A percentile compares a stretch with the other conserved stretches of the same genome.
Evolutionary conservation across 2,888 invertebrate species (phyloP).

Genomic region (Caenorhabditis imperialis): DNA sequence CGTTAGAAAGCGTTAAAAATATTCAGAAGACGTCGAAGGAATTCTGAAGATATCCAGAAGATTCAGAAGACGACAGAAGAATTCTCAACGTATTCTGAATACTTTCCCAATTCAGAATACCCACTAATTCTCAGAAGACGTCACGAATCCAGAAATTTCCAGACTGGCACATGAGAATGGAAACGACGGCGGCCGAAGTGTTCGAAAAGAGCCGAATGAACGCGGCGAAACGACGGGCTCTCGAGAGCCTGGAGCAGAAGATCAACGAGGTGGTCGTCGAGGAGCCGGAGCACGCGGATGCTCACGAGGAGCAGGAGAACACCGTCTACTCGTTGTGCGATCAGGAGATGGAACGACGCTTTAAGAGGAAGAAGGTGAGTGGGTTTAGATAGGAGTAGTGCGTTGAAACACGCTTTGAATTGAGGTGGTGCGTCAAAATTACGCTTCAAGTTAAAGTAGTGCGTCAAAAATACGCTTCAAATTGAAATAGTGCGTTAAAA

Average conservation of each 20-base stretch:
- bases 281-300: neutral
- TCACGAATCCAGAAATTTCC: slow-evolving; percentile 3
- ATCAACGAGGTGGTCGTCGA: slow-evolving; percentile 26
- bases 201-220: slow-evolving; percentile 18
- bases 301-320: neutral
- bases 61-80: no score
- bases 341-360: slow-evolving; percentile 27
- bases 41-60: no score
- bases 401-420: no score
- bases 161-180: slow-evolving; percentile 54
- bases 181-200: slow-evolving; percentile 18
- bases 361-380: slow-evolving; percentile 20
- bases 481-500: no score
- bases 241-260: slow-evolving; percentile 35
- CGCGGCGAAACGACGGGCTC: slow-evolving; percentile 45
- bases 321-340: slow-evolving; percentile 32
- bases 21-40: no score
- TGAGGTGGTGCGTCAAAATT: no score
- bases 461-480: no score
- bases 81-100: no score
- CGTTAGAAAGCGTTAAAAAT: no score
- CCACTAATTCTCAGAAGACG: no score
- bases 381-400: no score
- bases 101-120: neutral
- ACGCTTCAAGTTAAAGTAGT: no score